Conservation (phyloP, 2,888 invertebrate species). For the Ischnus inquisitorius region DNA sequence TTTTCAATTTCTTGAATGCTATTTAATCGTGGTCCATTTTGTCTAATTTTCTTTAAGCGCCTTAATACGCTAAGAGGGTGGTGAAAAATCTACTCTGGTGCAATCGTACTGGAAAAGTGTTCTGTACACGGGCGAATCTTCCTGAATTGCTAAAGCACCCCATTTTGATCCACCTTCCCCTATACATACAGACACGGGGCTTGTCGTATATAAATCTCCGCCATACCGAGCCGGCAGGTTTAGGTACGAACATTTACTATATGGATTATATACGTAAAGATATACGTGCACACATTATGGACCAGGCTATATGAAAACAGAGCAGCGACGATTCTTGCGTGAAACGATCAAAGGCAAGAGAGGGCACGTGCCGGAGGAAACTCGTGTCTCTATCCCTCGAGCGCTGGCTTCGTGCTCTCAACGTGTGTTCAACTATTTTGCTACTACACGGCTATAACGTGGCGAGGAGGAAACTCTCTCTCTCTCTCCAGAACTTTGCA, state of each 20-base stretch:
- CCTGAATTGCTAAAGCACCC: too few relatives aligned
- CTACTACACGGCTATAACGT: slow-evolving; percentile 12
- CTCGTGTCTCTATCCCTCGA: slow-evolving; percentile 18
- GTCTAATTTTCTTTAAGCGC: too few relatives aligned
- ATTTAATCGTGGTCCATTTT: too few relatives aligned
- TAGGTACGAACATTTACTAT: slow-evolving; percentile 26
- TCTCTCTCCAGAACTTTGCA: not conserved
- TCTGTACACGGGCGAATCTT: too few relatives aligned
- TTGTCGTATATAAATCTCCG: slow-evolving; percentile 34
- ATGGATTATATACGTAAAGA: slow-evolving; percentile 2
- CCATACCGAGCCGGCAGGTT: slow-evolving; percentile 22
- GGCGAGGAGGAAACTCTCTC: not conserved
- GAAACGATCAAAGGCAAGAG: slow-evolving; percentile 79
- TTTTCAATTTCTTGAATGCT: too few relatives aligned
- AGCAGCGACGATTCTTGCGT: slow-evolving; percentile 75
- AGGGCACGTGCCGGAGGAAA: slow-evolving; percentile 48
- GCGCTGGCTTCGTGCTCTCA: not conserved
- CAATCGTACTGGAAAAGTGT: too few relatives aligned
- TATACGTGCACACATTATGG: not conserved
- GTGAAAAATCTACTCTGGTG: too few relatives aligned
- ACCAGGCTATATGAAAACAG: slow-evolving; percentile 32
- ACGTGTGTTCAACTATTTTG: slow-evolving; percentile 40
- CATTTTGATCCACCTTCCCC: too few relatives aligned
- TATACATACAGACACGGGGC: too few relatives aligned
- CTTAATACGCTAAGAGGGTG: too few relatives aligned